phyloP scores from a whole-genome alignment of 2,113 vertebrate species.

The Sinocyclocheilus anshuiensis region DNA sequence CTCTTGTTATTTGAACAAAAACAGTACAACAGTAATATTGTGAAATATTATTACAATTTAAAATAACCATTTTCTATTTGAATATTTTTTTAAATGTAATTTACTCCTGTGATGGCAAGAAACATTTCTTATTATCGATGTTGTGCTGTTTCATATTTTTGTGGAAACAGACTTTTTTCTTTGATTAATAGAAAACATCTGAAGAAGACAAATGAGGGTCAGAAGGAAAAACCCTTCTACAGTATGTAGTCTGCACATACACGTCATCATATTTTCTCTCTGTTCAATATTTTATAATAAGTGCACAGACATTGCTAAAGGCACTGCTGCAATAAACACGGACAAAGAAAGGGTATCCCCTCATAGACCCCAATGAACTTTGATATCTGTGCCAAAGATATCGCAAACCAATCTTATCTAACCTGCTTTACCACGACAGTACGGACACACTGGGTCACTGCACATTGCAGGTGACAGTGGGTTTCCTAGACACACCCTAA shows the following conservation, averaged over 20 bases:
- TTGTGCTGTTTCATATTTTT: background rate
- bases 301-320: background rate
- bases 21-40: too few relatives aligned
- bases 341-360: slow-evolving; percentile 12
- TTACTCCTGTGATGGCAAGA: background rate
- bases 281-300: slow-evolving; percentile 10
- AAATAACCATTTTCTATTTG: background rate
- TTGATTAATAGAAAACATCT: too few relatives aligned
- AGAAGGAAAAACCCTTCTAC: background rate
- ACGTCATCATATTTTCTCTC: background rate
- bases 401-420: background rate
- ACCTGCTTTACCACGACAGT: background rate
- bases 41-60: background rate
- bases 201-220: background rate
- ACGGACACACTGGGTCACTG: background rate
- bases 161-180: too few relatives aligned
- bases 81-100: background rate
- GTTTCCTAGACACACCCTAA: slow-evolving; percentile 16
- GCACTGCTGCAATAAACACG: background rate
- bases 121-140: background rate
- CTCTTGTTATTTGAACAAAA: background rate
- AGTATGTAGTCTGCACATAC: background rate
- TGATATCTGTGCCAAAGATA: background rate
- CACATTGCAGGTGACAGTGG: background rate
- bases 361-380: background rate